Evolutionary conservation across 1,140 invertebrate species (phyloP).

Genomic region (Drosophila sulfurigaster): DNA sequence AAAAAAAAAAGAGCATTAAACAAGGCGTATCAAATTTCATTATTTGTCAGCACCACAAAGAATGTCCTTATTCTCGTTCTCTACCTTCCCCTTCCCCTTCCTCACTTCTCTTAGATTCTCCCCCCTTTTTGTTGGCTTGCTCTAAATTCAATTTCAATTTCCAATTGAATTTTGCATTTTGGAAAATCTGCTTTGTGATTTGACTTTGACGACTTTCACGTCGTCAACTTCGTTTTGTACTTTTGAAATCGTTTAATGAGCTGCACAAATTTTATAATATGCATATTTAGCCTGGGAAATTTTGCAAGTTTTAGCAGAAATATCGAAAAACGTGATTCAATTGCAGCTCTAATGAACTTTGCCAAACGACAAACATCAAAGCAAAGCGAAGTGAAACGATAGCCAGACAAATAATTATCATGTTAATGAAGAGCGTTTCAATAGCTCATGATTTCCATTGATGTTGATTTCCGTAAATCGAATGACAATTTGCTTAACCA

Average conservation of each 20-base stretch:
- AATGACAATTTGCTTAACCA: slow-evolving; percentile 3
- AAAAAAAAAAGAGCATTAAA: slow-evolving; percentile 81
- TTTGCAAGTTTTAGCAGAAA: slow-evolving; percentile 76
- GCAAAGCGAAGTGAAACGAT: slow-evolving; percentile 25
- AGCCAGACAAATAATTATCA: slow-evolving; percentile 26
- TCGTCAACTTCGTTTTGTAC: slow-evolving; percentile 4
- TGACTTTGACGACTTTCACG: slow-evolving; percentile 54
- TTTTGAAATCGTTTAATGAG: slow-evolving; percentile 82
- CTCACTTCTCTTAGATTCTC: background rate
- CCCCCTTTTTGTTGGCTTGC: background rate
- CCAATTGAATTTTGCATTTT: slow-evolving; percentile 76
- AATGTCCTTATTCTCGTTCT: background rate
- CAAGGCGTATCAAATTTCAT: slow-evolving; percentile 85
- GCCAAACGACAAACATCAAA: slow-evolving; percentile 30
- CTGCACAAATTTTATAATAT: slow-evolving; percentile 71
- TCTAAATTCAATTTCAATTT: slow-evolving; percentile 79
- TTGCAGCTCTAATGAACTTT: slow-evolving; percentile 45
- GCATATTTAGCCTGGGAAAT: slow-evolving; percentile 57
- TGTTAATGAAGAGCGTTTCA: slow-evolving; percentile 36
- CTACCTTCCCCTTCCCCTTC: background rate
- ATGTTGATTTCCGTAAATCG: slow-evolving; percentile 27
- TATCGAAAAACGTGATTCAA: slow-evolving; percentile 9
- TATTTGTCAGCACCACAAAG: slow-evolving; percentile 68
- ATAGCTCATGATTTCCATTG: slow-evolving; percentile 43
- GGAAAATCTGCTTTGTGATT: slow-evolving; percentile 69